Evolutionary conservation across 2,113 vertebrate species (phyloP).

Genomic region (Craseonycteris thonglongyai): DNA sequence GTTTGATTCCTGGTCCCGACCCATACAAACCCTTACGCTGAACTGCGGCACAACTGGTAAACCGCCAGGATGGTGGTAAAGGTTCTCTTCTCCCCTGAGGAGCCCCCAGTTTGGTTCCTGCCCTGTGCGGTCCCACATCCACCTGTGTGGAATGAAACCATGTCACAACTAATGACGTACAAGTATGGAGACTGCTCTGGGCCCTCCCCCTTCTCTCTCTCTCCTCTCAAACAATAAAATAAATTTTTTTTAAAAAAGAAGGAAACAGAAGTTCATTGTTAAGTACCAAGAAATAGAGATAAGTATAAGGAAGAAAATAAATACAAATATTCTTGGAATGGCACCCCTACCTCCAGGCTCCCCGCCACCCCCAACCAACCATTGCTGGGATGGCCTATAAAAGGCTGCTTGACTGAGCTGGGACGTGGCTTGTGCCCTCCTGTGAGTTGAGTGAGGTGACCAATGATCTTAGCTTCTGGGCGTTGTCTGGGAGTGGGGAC

Average conservation of each 20-base stretch:
- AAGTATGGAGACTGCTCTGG: too few relatives aligned
- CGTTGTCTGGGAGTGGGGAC: neutral
- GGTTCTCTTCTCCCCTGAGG: too few relatives aligned
- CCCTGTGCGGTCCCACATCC: too few relatives aligned
- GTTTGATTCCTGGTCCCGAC: too few relatives aligned
- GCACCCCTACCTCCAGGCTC: neutral
- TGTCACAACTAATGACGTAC: too few relatives aligned
- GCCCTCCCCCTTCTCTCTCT: too few relatives aligned
- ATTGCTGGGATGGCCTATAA: neutral
- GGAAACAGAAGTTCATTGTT: neutral
- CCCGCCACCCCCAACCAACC: neutral
- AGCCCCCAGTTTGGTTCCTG: too few relatives aligned
- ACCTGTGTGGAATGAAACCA: too few relatives aligned
- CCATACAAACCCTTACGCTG: too few relatives aligned
- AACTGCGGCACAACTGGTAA: too few relatives aligned
- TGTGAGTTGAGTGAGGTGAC: neutral
- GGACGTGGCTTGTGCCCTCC: neutral
- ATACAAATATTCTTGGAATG: neutral
- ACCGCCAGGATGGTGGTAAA: too few relatives aligned
- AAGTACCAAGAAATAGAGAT: neutral
- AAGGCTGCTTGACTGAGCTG: neutral
- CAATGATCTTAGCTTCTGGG: neutral
- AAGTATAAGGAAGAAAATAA: neutral
- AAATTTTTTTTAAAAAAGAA: neutral
- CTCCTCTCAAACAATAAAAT: too few relatives aligned